Evolutionary conservation across 2,888 invertebrate species (phyloP).

Genomic region (Lepas anatifera): DNA sequence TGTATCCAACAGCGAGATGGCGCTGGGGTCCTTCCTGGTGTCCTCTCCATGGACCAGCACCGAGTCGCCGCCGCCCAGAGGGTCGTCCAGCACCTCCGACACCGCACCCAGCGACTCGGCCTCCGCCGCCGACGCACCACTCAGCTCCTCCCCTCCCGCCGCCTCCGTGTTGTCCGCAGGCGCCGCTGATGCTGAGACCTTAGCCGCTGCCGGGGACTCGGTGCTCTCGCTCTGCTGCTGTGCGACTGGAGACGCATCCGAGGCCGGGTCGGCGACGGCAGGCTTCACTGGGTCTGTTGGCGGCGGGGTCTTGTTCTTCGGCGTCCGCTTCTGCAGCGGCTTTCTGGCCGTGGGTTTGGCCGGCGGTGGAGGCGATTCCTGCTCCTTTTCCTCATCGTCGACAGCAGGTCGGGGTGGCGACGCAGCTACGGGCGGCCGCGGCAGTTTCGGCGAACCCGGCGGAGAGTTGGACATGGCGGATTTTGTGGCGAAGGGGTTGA

Average conservation of each 20-base stretch:
- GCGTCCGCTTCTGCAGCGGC: neutral
- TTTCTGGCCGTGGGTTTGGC: no score
- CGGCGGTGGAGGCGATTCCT: no score
- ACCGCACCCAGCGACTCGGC: neutral
- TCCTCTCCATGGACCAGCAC: neutral
- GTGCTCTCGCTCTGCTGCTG: no score
- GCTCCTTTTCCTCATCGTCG: no score
- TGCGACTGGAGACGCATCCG: no score
- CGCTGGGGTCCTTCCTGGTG: neutral
- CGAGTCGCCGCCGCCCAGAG: neutral
- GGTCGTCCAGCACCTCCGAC: neutral
- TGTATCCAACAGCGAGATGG: neutral
- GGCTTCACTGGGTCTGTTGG: no score
- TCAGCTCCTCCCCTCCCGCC: neutral
- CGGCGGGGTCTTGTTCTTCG: no score
- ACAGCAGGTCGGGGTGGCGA: neutral
- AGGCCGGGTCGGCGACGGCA: no score
- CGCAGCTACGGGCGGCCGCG: neutral
- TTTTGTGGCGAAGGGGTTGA: constrained; percentile 23
- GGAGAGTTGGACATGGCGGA: constrained; percentile 20
- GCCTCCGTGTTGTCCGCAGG: neutral
- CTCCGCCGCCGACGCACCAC: neutral
- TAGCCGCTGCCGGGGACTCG: neutral
- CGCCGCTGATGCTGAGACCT: neutral
- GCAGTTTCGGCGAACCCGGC: constrained; percentile 9